Base-by-base conservation (phyloP, 1,140 invertebrate genomes). In the Eumeta japonica region DNA sequence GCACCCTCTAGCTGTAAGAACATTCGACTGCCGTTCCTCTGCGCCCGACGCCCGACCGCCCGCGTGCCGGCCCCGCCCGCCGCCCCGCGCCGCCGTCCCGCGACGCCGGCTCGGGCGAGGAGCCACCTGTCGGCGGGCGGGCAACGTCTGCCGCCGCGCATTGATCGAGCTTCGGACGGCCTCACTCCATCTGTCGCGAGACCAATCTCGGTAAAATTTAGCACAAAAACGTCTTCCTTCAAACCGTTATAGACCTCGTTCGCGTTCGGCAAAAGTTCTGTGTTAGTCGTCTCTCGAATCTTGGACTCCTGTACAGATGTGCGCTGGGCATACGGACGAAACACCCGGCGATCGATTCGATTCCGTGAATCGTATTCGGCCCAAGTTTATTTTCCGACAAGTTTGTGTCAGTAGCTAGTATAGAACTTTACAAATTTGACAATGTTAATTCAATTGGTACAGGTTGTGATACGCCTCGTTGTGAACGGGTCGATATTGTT, bases 171-270 rank as follows among this genome's bases (percentile, higher is more conserved):
- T n/a, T n/a, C n/a, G n/a, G 13, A 17, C 19, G 39, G 27, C 20
- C 11, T 9, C 10, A 10, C 39, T 12, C 35, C 35, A 28, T 3
- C 17, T 13, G 19, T 9, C 34, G 3, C 10, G 14, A n/a, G 34
- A 16, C 34, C 34, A 20, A 35, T 5, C 4, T 35, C 14, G 15
- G 10, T 14, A 34, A 55, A 63, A 66, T 57, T 58, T 68, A 68
- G 67, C 70, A 72, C 70, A 74, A 74, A 71, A 66, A 74, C 57
- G 70, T 74, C 70, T 74, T 74, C 70, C 70, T 74, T 74, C 70
- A 63, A 63, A 71, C 65, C 57, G 61, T 65, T 63, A 68, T 63
- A 59, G 58, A 71, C 59, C 58, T 68, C 62, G 46, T 54, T 74
- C 59, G 61, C 59, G 58, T 70, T 57, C 58, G 20, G n/a, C 20